Conservation (phyloP, 2,113 vertebrate genomes). For the Sitta europaea region DNA sequence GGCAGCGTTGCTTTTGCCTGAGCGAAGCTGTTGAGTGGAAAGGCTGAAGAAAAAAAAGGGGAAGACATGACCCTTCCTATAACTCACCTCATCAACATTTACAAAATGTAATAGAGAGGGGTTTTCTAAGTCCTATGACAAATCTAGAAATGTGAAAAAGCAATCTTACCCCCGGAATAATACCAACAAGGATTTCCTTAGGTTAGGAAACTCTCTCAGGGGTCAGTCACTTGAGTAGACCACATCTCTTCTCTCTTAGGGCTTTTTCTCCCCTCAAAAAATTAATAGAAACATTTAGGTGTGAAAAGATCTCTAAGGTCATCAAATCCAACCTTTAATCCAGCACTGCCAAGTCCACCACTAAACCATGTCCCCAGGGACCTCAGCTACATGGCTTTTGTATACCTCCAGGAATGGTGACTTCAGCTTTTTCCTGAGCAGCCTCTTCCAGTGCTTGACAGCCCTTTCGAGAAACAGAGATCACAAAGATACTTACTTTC, state of each 20-base stretch:
- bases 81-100: neutral
- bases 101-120: neutral
- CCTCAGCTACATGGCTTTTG: fast-evolving
- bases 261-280: neutral
- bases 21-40: neutral
- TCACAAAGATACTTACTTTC: neutral
- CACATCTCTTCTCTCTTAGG: neutral
- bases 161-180: neutral
- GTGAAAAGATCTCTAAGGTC: neutral
- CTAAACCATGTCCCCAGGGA: neutral
- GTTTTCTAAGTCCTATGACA: neutral
- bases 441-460: neutral
- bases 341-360: neutral
- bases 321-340: neutral
- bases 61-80: neutral
- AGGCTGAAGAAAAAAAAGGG: neutral
- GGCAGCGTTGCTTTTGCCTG: neutral
- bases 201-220: neutral
- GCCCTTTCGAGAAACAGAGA: neutral
- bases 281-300: neutral
- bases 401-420: neutral
- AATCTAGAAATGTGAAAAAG: neutral
- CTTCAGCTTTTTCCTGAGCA: neutral
- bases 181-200: neutral
- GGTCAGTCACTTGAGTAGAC: neutral